Evolutionary conservation across 2,113 vertebrate genomes (phyloP), one percentile per base, ranked within the genome.

Genomic region (Pardalotus punctatus): DNA sequence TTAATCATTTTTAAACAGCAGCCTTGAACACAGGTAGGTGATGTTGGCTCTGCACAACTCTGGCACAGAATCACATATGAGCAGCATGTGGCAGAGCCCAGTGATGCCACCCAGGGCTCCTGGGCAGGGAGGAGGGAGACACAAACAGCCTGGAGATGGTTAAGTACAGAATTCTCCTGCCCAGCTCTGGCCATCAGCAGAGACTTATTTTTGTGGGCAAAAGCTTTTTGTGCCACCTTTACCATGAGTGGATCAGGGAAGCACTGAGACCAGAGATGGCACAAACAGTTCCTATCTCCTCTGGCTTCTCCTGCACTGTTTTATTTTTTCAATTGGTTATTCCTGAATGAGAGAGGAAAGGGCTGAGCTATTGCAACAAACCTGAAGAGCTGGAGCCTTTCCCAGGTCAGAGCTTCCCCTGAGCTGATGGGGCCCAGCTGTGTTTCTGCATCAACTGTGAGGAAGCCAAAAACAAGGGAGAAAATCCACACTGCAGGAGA

Each of bases 351-450:
- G 43, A 70, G 38, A 83, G 54, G 87, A 86, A 70, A 86, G 43
- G 65, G 94, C 88, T 72, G 88, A 95, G 88, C 77, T 86, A 33
- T 80, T 28, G 12, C 76, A 90, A 90, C 60, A 71, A 88, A 92
- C 4, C 11, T 78, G 78, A 78, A 90, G 72, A 81, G 65, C 88
- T 94, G 93, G 94, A 94, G 53, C 43, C 56, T 33, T 92, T 93
- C 86, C 94, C 85, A 88, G 93, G 93, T 95, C 92, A 93, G 72
- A 86, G 69, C 64, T 80, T 94, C 72, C 77, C 71, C 62, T 0
- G 0, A 48, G 80, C 80, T 5, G 24, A 70, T 81, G 90, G 56
- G 93, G 60, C 79, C 93, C 87, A 94, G 90, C 92, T 94, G 79
- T 17, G 2, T 36, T 79, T 74, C 88, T 90, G 69, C 88, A 93